Evolutionary conservation across 92 coral and sea anemone genomes (phyloP), one percentile per base, ranked within the genome.

Genomic region (Zoanthus solanderi): DNA sequence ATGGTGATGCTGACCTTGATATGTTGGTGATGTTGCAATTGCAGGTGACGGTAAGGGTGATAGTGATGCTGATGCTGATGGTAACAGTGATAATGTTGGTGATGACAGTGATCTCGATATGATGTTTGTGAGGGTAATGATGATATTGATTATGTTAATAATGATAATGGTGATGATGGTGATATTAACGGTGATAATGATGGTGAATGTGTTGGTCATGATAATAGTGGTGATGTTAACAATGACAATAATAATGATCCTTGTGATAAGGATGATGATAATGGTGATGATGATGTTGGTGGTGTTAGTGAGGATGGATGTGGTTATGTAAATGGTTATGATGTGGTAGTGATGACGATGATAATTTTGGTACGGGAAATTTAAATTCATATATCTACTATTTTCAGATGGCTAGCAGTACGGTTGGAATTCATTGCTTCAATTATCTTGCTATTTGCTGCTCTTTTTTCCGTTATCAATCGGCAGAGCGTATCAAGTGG

Each of bases 391-490:
- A 50, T 37, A 37, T 1, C 11, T 50, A 7, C 56, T 50, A 50
- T 50, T 50, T 50, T 7, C 12, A 97, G 99, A 87, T 97, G 99
- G 99, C 75, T 97, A 67, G 97, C 94, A 31, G 76, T 97, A 52
- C 93, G 99, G 13, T 87, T 97, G 82, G 99, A 97, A 91, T 93
- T 88, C 67, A 91, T 97, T 53, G 99, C 98, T 53, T 93, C 93
- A 76, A 75, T 90, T 45, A 81, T 97, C 71, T 72, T 95, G 87
- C 87, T 97, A 23, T 97, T 97, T 61, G 96, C 99, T 74, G 91
- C 96, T 0, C 81, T 97, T 71, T 97, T 97, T 88, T 92, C 94
- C 34, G 98, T 97, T 2, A 76, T 97, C 76, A 76, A 81, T 34
- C 92, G 97, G 52, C 92, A 89, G 17, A 79, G 93, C 45, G 84